A percentile compares a stretch with the other conserved stretches of the same genome.
phyloP scores from a whole-genome alignment of 92 coral and sea anemone species.

The Ricordea florida region DNA sequence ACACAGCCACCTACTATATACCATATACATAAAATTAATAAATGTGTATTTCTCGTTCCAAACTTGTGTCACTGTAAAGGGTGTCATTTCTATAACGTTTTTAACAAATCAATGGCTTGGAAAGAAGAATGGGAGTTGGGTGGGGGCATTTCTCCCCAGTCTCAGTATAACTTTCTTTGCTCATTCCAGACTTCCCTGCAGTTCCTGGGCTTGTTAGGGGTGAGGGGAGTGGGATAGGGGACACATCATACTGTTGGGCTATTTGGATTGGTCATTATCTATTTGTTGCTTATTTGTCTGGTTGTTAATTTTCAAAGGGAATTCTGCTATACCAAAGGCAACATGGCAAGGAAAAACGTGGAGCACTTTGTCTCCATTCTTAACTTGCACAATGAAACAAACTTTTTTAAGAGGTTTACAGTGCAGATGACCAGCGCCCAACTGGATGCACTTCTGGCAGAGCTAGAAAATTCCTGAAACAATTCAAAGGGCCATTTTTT shows the following conservation, averaged over 20 bases:
- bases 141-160: too few species aligned
- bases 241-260: neutral
- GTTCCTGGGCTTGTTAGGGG: constrained; percentile 1
- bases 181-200: constrained; percentile 1
- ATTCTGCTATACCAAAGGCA: constrained; percentile 14
- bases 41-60: neutral
- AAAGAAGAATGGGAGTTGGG: too few species aligned
- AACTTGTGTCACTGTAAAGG: neutral
- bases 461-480: constrained; percentile 14
- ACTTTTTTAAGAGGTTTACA: neutral
- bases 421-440: constrained; percentile 1
- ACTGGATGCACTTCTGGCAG: constrained; percentile 12
- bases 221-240: neutral
- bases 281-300: neutral
- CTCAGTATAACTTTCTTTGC: neutral
- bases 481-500: constrained; percentile 20
- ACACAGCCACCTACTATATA: neutral
- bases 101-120: neutral
- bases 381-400: neutral
- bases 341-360: constrained; percentile 18
- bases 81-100: neutral
- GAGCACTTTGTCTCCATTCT: neutral
- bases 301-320: constrained; percentile 3
- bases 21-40: neutral
- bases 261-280: neutral